These are phyloP conservation scores for Halesus radiatus DNA, from an alignment of 1,140 invertebrate genomes.

Conservation along the genomic window DNA sequence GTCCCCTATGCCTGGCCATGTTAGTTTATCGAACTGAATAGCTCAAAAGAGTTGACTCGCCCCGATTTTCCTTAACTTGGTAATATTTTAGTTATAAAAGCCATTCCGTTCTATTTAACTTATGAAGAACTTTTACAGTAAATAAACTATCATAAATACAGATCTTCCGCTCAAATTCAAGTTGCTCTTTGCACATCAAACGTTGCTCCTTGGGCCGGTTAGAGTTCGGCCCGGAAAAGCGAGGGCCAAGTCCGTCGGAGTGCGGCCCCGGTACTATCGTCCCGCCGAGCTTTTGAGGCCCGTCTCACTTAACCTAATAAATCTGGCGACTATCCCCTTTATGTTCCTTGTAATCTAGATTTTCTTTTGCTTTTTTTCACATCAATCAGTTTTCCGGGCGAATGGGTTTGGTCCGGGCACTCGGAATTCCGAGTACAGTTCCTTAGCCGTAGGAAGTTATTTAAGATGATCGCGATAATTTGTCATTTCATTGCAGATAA, in stretches of 20 bases:
- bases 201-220: conserved; percentile 15
- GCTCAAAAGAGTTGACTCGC: too few relatives aligned
- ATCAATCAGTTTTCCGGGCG: conserved; percentile 55
- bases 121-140: neutral
- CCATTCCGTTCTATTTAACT: too few relatives aligned
- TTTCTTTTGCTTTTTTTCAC: conserved; percentile 51
- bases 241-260: too few relatives aligned
- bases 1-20: too few relatives aligned
- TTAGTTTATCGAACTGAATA: too few relatives aligned
- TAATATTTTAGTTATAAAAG: too few relatives aligned
- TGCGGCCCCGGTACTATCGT: neutral
- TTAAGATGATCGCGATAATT: too few relatives aligned
- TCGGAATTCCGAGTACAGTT: neutral
- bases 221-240: too few relatives aligned
- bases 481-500: too few relatives aligned
- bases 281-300: conserved; percentile 21
- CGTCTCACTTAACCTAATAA: conserved; percentile 57
- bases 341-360: conserved; percentile 54
- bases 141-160: conserved; percentile 47
- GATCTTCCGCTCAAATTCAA: conserved; percentile 37
- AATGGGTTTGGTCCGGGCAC: neutral
- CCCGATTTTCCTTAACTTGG: too few relatives aligned
- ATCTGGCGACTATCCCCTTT: conserved; percentile 56
- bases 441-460: neutral
- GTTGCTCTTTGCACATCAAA: conserved; percentile 44